These are phyloP conservation scores for Hyalella azteca DNA, from an alignment of 2,888 invertebrate genomes.

Conservation along the genomic window DNA sequence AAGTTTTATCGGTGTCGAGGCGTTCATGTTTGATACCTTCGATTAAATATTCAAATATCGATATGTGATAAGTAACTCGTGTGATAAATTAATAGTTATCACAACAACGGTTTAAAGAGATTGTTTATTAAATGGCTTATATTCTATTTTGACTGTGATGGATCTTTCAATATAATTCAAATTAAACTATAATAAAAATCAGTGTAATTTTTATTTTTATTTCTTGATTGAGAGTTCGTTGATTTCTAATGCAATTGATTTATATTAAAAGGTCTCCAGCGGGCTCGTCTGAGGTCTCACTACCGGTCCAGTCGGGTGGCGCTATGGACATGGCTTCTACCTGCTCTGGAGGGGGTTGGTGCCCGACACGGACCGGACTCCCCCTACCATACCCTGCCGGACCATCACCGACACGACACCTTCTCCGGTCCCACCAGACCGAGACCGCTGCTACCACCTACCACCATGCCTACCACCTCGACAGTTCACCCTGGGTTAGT, in stretches of 20 bases:
- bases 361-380: slow-evolving; percentile 56
- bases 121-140: too few relatives aligned
- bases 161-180: too few relatives aligned
- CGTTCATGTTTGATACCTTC: too few relatives aligned
- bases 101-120: too few relatives aligned
- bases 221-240: background rate
- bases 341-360: slow-evolving; percentile 68
- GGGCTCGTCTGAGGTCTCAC: slow-evolving; percentile 80
- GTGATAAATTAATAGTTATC: too few relatives aligned
- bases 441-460: slow-evolving; percentile 51
- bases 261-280: slow-evolving; percentile 46
- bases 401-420: slow-evolving; percentile 52
- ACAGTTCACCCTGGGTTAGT: background rate
- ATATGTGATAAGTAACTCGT: too few relatives aligned
- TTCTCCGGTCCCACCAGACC: slow-evolving; percentile 57
- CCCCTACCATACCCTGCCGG: slow-evolving; percentile 50
- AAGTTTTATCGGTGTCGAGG: too few relatives aligned
- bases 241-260: background rate
- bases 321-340: slow-evolving; percentile 93
- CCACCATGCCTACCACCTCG: slow-evolving; percentile 42
- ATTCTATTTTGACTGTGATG: too few relatives aligned
- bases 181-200: background rate
- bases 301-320: slow-evolving; percentile 93
- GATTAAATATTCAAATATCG: too few relatives aligned
- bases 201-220: background rate